These are phyloP conservation scores for Petrolisthes cinctipes DNA, from an alignment of 2,888 invertebrate species.

Conservation along the genomic window DNA sequence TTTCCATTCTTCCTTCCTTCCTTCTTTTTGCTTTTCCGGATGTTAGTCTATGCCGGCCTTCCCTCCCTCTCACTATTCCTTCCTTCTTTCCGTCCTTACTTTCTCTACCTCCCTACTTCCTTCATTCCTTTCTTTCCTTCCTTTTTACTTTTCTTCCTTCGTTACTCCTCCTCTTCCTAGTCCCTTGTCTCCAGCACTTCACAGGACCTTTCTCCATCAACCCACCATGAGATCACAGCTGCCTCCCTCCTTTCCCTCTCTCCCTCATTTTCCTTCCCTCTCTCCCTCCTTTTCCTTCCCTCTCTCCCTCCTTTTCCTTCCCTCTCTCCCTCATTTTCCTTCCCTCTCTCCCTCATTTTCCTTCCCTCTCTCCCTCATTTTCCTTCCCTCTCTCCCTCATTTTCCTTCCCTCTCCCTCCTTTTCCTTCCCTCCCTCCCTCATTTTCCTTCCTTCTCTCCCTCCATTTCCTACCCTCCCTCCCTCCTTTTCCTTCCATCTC, in stretches of 20 bases:
- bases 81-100: not conserved
- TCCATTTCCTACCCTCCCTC: not conserved
- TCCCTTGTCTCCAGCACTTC: not conserved
- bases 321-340: not conserved
- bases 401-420: not conserved
- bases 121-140: not conserved
- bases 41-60: not conserved
- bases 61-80: not conserved
- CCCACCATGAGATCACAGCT: too few relatives aligned
- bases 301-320: not conserved
- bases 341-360: not conserved
- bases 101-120: not conserved
- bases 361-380: not conserved
- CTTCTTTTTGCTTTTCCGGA: not conserved
- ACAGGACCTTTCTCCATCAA: too few relatives aligned
- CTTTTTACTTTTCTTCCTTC: conserved; percentile 28
- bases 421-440: not conserved
- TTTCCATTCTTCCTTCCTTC: not conserved
- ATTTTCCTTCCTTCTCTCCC: not conserved
- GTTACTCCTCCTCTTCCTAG: conserved; percentile 7
- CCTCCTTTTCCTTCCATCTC: not conserved
- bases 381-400: not conserved
- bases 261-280: not conserved
- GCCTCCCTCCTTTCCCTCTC: not conserved
- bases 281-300: not conserved